Percentiles rank a stretch among this genome's conserved stretches.
phyloP scores from a whole-genome alignment of 2,113 vertebrate species.

The Osmerus mordax region DNA sequence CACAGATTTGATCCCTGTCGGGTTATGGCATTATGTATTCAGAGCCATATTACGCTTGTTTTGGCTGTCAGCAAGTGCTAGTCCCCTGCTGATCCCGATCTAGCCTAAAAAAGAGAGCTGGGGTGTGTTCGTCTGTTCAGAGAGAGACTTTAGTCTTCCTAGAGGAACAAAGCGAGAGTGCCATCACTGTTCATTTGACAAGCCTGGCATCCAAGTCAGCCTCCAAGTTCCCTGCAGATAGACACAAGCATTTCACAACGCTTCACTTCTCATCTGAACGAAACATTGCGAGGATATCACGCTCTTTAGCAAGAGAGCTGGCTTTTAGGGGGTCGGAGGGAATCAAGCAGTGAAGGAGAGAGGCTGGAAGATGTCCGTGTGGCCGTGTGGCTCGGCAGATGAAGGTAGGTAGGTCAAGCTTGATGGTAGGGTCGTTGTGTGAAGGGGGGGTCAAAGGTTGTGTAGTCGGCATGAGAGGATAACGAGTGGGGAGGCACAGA shows the following conservation, averaged over 20 bases:
- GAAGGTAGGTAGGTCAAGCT: not conserved
- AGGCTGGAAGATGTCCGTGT: no score
- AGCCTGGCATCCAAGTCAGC: conserved; percentile 23
- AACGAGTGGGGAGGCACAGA: conserved; percentile 16
- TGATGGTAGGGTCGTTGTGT: not conserved
- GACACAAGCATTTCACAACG: not conserved
- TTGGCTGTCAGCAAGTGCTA: conserved; percentile 70
- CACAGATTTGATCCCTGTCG: conserved; percentile 94
- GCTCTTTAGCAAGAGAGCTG: no score
- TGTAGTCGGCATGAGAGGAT: conserved; percentile 1
- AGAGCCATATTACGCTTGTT: conserved; percentile 89
- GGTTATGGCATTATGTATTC: conserved; percentile 93
- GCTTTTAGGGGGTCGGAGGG: no score
- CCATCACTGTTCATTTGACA: conserved; percentile 68
- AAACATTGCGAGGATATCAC: no score
- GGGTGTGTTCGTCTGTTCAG: conserved; percentile 31
- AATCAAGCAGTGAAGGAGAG: no score
- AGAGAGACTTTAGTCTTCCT: not conserved
- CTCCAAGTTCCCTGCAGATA: conserved; percentile 6
- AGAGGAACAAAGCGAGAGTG: conserved; percentile 55
- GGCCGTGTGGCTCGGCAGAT: no score
- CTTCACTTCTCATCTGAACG: no score
- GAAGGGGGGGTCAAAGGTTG: not conserved
- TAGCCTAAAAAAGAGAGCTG: conserved; percentile 51
- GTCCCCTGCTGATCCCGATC: conserved; percentile 67